A percentile compares a stretch with the other conserved stretches of the same genome.
Conservation (phyloP, 2,888 invertebrate species). For the Drosophila infuscata region DNA sequence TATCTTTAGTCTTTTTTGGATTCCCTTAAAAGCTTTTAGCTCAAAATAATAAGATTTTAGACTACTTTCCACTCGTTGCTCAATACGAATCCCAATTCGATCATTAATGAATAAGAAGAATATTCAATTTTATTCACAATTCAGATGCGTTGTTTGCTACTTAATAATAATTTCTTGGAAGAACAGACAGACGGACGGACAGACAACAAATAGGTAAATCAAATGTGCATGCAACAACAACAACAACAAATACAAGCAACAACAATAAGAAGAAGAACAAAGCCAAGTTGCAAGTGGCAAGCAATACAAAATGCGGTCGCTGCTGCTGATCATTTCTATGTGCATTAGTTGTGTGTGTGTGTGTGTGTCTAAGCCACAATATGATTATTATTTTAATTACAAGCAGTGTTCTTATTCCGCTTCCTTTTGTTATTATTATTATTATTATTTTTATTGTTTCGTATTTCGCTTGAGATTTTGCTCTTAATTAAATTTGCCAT, state of each 20-base stretch:
- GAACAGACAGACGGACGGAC: not conserved
- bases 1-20: no score
- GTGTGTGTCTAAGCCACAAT: constrained; percentile 5
- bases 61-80: not conserved
- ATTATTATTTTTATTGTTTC: constrained; percentile 31
- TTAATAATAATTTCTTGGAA: constrained; percentile 22
- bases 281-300: constrained; percentile 18
- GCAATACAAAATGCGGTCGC: constrained; percentile 38
- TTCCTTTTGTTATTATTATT: constrained; percentile 43
- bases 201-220: constrained; percentile 26
- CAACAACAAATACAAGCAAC: constrained; percentile 2
- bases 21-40: no score
- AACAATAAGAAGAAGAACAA: constrained; percentile 6
- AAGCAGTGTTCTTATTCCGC: constrained; percentile 26
- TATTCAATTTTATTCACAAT: not conserved
- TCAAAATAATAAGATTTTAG: no score
- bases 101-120: not conserved
- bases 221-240: constrained; percentile 41
- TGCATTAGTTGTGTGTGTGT: not conserved
- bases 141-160: constrained; percentile 5
- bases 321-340: constrained; percentile 26
- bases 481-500: constrained; percentile 71
- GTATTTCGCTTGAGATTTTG: constrained; percentile 39
- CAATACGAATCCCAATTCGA: not conserved
- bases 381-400: constrained; percentile 27